Base-by-base conservation (phyloP, 2,888 invertebrate genomes). In the Thymelicus sylvestris region DNA sequence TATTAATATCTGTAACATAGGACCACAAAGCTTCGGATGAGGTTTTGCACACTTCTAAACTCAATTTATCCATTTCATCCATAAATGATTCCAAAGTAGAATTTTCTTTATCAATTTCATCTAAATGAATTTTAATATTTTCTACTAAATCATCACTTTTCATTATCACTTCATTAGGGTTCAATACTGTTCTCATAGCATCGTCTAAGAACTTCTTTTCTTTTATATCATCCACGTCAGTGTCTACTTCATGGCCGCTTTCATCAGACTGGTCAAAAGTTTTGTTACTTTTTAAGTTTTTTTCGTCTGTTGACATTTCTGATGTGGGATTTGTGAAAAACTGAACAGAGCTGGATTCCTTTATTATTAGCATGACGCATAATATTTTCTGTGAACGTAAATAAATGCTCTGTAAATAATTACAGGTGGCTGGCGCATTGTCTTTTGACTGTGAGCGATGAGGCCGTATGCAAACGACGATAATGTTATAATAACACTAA, bases 11-110 rank as follows among this genome's bases (percentile, higher is more conserved):
- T 10, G 89, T 91, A 2, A 93, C 92, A 62, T 92, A 93, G 1
- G 89, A 85, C 93, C 93, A 93, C 48, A 93, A 77, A 2, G 92
- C 88, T 68, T 88, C 83, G 77, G 92, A 92, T 13, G 93, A 92
- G 39, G 86, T 88, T 83, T 90, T 91, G 76, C 93, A 93, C 52
- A 91, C 84, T 74, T 91, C 90, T 69, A 91, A 85, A 79, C 91
- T 93, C 68, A 93, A 76, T 70, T 87, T 88, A 76, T 93, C 93
- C 92, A 93, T 92, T 78, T 87, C 87, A 1, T 89, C 85, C 86
- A 93, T 90, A 75, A 92, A 93, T 0, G 76, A 72, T 24, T 90
- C 87, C n/a, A 92, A 72, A 24, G 86, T 87, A 8, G 81, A 77
- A 77, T 90, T 92, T 44, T 77, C 82, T 74, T 85, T 87, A 67